Base-by-base conservation (phyloP, 1,140 invertebrate species). In the Formica selysi region DNA sequence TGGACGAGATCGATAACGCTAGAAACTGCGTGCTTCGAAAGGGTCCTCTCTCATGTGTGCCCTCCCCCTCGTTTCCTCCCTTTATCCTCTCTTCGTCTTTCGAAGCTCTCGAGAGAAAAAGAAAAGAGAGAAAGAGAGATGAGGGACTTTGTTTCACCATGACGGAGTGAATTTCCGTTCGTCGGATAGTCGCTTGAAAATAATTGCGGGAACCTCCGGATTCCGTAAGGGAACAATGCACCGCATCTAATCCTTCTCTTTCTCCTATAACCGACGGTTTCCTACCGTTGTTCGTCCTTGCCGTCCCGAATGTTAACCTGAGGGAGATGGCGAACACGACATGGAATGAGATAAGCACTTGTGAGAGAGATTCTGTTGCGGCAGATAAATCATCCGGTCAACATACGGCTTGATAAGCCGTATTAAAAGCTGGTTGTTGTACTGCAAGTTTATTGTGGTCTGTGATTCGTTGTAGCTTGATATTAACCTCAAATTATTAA, bases 161-260 rank as follows among this genome's bases (percentile, higher is more conserved):
- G 81, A 85, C 61, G 26, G 80, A 84, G 81, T 85, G 73, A 74
- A 78, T 85, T 78, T 85, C 48, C 81, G 71, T 64, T 65, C 73
- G 81, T 85, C 81, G 81, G 61, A 76, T 85, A 26, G 61, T 73
- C 71, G 71, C 61, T 78, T 44, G 81, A 76, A 76, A 85, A 85
- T 85, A 85, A 85, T 85, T 85, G 74, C 61, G 61, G 71, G 59
- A 41, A 76, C 73, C 71, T 76, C 71, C 71, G 74, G 61, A 85
- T 78, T 76, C 73, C 73, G 48, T 41, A 32, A 85, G 74, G 48
- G 73, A 78, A 85, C 81, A 85, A 85, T 76, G 59, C 26, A 16
- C 44, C 44, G 65, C 51, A 51, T 36, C 26, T 78, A 59, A n/a
- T 48, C 44, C 44, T 29, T 8, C 4, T 11, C 41, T 6, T 16